These are phyloP conservation scores for Megamerina dolium DNA, from an alignment of 2,888 invertebrate genomes.

Conservation along the genomic window DNA sequence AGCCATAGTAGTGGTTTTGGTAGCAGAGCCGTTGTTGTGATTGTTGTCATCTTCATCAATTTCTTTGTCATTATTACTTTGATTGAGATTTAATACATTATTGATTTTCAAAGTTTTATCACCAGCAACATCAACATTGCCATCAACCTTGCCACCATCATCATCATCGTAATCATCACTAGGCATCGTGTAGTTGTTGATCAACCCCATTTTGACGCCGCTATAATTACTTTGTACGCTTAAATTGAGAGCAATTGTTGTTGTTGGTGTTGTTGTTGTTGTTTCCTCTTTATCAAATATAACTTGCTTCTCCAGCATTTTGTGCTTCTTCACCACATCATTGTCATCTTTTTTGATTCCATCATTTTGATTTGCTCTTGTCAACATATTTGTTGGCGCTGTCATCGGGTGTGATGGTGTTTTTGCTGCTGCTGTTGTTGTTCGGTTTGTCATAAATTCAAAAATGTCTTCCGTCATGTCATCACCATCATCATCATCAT, in stretches of 20 bases:
- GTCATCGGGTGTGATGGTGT: constrained; percentile 4
- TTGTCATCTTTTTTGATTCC: neutral
- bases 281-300: neutral
- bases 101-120: constrained; percentile 39
- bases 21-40: neutral
- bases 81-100: constrained; percentile 38
- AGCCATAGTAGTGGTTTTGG: constrained; percentile 2
- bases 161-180: neutral
- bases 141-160: constrained; percentile 1
- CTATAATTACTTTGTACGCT: constrained; percentile 20
- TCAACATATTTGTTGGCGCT: neutral
- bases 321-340: neutral
- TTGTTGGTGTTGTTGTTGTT: too few relatives aligned
- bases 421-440: constrained; percentile 2
- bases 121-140: constrained; percentile 18
- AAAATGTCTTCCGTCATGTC: constrained; percentile 12
- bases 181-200: constrained; percentile 4
- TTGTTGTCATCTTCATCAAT: constrained; percentile 6
- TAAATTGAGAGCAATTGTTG: too few relatives aligned
- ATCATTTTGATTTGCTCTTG: constrained; percentile 6
- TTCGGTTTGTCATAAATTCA: constrained; percentile 18
- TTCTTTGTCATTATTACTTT: constrained; percentile 22
- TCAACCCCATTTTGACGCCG: too few relatives aligned
- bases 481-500: too few relatives aligned
- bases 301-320: neutral